Base-by-base conservation (phyloP, 2,797 vertebrate species). In the Jordanella pulchra region DNA sequence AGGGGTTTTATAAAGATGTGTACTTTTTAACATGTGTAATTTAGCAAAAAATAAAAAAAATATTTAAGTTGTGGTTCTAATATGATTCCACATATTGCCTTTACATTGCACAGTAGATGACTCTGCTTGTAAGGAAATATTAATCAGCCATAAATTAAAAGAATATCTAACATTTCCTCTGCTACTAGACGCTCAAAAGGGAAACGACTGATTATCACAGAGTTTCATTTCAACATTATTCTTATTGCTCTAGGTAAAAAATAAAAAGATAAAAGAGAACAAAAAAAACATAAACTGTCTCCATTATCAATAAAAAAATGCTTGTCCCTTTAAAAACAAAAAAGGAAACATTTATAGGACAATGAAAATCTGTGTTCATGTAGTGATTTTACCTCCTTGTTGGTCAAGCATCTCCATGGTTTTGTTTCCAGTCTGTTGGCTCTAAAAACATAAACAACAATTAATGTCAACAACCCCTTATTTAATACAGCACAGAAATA, bases 321-420 rank as follows among this genome's bases (percentile, higher is more conserved):
- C 56, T 35, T 17, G 6, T 1, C 18, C 27, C 10, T 61, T n/a
- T 6, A 60, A 13, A 7, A 61, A 23, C 2, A 7, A n/a, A 23
- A 5, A 32, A 60, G 21, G 18, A 23, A 64, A 21, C 6, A 13
- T 9, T 21, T 18, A 21, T 50, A 4, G 15, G 15, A 27, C 7
- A n/a, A n/a, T 12, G 21, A 61, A 18, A 21, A 2, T 0, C 45
- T n/a, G 17, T 21, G 28, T n/a, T 60, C 2, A 45, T 30, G n/a
- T 10, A 58, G 48, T 35, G 17, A 14, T 44, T 69, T 14, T 79
- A 99, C 98, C 98, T 91, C 96, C 97, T 90, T 99, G 98, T 72
- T 98, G 91, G 83, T 96, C 96, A 92, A 99, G 89, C 96, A 98
- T 97, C 61, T 93, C 94, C 63, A 99, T 91, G 42, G 98, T 99